These are phyloP conservation scores for Drosophila peninsularis DNA, from an alignment of 2,888 invertebrate genomes.

Conservation along the genomic window DNA sequence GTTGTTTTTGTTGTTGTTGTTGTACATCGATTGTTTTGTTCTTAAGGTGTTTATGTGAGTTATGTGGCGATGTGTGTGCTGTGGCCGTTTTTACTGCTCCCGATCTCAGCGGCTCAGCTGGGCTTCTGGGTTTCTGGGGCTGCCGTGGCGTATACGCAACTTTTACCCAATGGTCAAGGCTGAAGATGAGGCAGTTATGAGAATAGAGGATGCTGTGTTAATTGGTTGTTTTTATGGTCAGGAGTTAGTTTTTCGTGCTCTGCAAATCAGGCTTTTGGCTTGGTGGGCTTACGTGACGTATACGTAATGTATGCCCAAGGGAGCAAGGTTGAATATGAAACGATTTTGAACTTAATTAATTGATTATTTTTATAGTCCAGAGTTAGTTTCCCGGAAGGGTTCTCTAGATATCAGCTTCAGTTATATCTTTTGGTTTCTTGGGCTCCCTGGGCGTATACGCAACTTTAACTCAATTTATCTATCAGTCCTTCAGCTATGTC, in stretches of 20 bases:
- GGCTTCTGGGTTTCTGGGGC: conserved; percentile 51
- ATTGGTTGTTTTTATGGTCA: too few relatives aligned
- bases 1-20: neutral
- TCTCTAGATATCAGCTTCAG: neutral
- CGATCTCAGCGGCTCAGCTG: conserved; percentile 15
- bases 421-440: neutral
- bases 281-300: neutral
- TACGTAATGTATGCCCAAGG: neutral
- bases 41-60: conserved; percentile 73
- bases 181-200: conserved; percentile 7
- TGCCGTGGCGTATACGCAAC: conserved; percentile 53
- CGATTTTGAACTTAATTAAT: neutral
- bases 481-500: too few relatives aligned
- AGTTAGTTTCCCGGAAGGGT: neutral
- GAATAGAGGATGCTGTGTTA: neutral
- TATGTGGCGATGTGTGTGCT: conserved; percentile 57
- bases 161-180: conserved; percentile 67
- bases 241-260: too few relatives aligned
- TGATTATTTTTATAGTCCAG: neutral
- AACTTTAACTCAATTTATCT: neutral
- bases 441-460: neutral
- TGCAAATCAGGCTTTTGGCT: neutral
- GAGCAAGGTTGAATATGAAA: conserved; percentile 53
- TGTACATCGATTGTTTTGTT: conserved; percentile 42
- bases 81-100: conserved; percentile 26